Base-by-base conservation (phyloP, 2,797 vertebrate genomes). In the Gila robusta region DNA sequence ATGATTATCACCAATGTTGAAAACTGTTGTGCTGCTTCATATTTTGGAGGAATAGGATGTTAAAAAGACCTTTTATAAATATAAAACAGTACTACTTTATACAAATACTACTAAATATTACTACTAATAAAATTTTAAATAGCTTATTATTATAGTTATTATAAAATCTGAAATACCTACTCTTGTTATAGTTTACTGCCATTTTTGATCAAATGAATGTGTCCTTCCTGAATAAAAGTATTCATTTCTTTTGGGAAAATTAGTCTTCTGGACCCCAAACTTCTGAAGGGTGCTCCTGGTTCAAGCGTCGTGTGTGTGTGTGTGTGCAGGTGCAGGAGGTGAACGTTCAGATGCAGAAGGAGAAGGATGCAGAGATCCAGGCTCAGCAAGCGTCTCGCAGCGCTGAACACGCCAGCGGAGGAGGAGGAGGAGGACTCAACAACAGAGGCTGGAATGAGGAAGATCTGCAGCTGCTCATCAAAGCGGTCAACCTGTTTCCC, bases 401-500 rank as follows among this genome's bases (percentile, higher is more conserved):
- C 19, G 93, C 95, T 0, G 98, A 98, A 7, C 97, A 98, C 89
- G 94, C 96, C 90, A 94, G 95, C 10, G 94, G 94, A 3, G 97
- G 47, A 49, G 47, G 96, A 66, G 95, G 94, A 66, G 95, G 94
- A 28, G 95, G 96, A 0, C 94, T 94, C 52, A 84, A 84, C 16
- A 93, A 92, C 49, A 98, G 97, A 93, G 97, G 96, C 59, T 99
- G 98, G 98, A 96, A 96, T 16, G 97, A 99, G 92, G 98, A 99
- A 12, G 98, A 99, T 89, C 95, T 99, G 47, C 98, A 99, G 91
- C 94, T 99, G 91, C 93, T 99, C 79, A 99, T 99, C 94, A 99
- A 99, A 95, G 98, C 98, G 1, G 98, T 99, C 91, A 99, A 99
- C 93, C 96, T 99, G 90, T 99, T 99, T 90, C 98, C 98, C 21